phyloP scores from a whole-genome alignment of 2,113 vertebrate species.

The Zingel zingel region DNA sequence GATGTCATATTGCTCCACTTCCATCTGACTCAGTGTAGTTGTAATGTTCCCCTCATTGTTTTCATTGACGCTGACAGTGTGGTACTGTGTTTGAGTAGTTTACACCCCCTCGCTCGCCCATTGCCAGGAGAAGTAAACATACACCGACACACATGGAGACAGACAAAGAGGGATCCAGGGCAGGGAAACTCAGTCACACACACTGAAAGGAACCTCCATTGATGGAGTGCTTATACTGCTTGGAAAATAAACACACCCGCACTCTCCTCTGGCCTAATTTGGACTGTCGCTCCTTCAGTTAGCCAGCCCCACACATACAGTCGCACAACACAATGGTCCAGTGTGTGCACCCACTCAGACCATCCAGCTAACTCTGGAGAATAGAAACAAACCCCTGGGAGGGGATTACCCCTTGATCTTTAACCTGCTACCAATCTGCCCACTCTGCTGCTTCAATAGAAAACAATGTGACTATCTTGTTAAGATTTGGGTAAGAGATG shows the following conservation, averaged over 20 bases:
- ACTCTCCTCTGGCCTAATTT: constrained; percentile 37
- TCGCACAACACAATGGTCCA: constrained; percentile 45
- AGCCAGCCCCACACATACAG: constrained; percentile 33
- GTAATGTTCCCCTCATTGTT: neutral
- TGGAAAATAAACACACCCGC: constrained; percentile 40
- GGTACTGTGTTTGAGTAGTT: constrained; percentile 8
- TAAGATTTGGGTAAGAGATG: neutral
- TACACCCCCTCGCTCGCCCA: neutral
- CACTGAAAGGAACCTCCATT: neutral
- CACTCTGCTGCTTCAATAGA: constrained; percentile 5
- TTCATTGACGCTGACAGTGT: neutral
- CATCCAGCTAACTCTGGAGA: constrained; percentile 19
- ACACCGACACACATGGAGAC: constrained; percentile 15
- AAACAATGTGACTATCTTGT: neutral
- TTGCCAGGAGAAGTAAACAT: constrained; percentile 38
- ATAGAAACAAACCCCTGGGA: constrained; percentile 9
- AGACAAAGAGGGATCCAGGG: constrained; percentile 6
- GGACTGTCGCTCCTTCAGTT: constrained; percentile 27
- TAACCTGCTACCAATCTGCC: constrained; percentile 27
- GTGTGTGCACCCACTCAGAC: constrained; percentile 64
- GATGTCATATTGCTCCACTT: constrained; percentile 2
- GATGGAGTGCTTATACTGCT: constrained; percentile 8
- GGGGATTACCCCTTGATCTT: constrained; percentile 27
- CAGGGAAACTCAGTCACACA: constrained; percentile 19
- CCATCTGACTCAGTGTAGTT: constrained; percentile 24